Percentiles rank a stretch among this genome's conserved stretches.
Conservation (phyloP, 2,113 vertebrate genomes). For the Gadus macrocephalus region DNA sequence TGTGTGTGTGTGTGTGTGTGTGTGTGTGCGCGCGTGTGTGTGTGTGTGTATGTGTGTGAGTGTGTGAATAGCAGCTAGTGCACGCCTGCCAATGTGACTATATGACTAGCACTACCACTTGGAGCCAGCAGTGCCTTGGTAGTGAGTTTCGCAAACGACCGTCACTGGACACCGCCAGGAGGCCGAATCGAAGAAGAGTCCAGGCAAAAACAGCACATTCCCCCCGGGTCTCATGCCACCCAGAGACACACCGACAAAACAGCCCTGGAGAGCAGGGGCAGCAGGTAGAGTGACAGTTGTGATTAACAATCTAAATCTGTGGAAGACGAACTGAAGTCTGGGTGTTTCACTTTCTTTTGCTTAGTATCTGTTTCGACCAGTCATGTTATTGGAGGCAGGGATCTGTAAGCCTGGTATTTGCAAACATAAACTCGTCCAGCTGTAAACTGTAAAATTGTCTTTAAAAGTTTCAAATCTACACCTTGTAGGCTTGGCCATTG, state of each 20-base stretch:
- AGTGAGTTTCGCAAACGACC: constrained; percentile 57
- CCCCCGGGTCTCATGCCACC: constrained; percentile 27
- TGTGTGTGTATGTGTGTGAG: constrained; percentile 9
- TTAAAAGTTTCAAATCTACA: too few species aligned
- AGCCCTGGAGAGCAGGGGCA: too few species aligned
- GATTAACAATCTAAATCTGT: too few species aligned
- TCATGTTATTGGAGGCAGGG: too few species aligned
- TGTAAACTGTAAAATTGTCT: too few species aligned
- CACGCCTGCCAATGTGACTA: constrained; percentile 5
- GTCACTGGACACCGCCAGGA: constrained; percentile 54
- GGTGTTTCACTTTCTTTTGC: too few species aligned
- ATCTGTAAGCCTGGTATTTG: too few species aligned
- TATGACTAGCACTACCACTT: constrained; percentile 4
- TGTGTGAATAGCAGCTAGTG: neutral
- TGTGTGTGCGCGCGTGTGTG: neutral
- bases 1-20: constrained; percentile 8
- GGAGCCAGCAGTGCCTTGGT: constrained; percentile 16
- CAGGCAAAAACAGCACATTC: constrained; percentile 52
- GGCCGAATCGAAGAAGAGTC: constrained; percentile 21
- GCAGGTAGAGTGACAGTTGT: too few species aligned
- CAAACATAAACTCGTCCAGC: too few species aligned
- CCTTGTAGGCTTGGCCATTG: too few species aligned
- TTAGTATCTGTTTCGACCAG: too few species aligned
- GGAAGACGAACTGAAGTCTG: too few species aligned
- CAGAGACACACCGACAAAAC: neutral